Percentiles rank a stretch among this genome's conserved stretches.
These are phyloP conservation scores for Agrotis clavis DNA, from an alignment of 2,888 invertebrate genomes.

Conservation along the genomic window DNA sequence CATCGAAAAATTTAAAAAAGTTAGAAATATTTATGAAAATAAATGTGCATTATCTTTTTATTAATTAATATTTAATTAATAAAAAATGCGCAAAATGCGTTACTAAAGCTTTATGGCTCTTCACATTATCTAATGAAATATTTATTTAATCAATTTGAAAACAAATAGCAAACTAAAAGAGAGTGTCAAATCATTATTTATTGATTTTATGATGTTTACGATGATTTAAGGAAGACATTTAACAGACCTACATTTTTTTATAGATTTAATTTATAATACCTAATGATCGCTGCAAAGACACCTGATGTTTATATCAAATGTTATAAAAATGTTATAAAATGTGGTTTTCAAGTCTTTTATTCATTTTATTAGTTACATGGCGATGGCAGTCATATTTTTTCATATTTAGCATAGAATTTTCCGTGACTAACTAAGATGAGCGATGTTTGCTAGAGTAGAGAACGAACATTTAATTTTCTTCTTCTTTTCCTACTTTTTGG, in stretches of 20 bases:
- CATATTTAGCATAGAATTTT: slow-evolving; percentile 25
- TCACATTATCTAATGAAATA: not conserved
- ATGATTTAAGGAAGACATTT: slow-evolving; percentile 41
- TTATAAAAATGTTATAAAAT: slow-evolving; percentile 45
- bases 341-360: slow-evolving; percentile 36
- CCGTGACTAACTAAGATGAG: not conserved
- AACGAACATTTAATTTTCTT: not conserved
- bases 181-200: slow-evolving; percentile 33
- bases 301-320: slow-evolving; percentile 32
- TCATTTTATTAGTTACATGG: slow-evolving; percentile 39
- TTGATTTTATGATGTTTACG: slow-evolving; percentile 43
- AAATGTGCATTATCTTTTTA: no score
- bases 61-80: not conserved
- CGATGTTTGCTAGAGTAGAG: not conserved
- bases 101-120: not conserved
- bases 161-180: slow-evolving; percentile 26
- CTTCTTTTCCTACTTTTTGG: not conserved
- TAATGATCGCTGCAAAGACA: slow-evolving; percentile 39
- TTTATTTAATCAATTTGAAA: slow-evolving; percentile 10
- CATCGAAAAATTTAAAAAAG: not conserved
- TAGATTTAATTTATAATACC: slow-evolving; percentile 43
- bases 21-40: not conserved
- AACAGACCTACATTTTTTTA: slow-evolving; percentile 20
- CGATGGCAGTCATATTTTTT: slow-evolving; percentile 18
- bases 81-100: not conserved